Conservation (phyloP, 2,797 vertebrate species). For the Neoniphon sammara region DNA sequence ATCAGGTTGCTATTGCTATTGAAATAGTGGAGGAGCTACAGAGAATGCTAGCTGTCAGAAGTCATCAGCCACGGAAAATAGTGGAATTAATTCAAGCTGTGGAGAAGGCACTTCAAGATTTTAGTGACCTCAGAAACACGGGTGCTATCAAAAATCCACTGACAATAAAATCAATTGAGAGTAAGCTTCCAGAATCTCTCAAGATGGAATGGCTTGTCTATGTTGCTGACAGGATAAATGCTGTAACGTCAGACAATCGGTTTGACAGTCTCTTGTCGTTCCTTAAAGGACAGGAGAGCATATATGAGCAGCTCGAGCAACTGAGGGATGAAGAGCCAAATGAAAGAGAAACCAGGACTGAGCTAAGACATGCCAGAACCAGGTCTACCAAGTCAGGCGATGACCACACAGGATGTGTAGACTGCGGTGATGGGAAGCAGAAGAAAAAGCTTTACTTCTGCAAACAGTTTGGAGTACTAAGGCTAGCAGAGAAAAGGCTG, state of each 20-base stretch:
- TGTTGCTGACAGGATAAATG: slow-evolving; percentile 6
- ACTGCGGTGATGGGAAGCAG: slow-evolving; percentile 45
- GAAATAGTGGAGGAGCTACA: slow-evolving; percentile 46
- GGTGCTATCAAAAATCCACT: slow-evolving; percentile 44
- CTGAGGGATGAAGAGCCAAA: slow-evolving; percentile 21
- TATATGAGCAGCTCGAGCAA: slow-evolving; percentile 50
- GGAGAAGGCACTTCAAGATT: slow-evolving; percentile 35
- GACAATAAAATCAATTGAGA: slow-evolving; percentile 46
- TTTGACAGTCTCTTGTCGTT: slow-evolving; percentile 45
- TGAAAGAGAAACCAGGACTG: neutral
- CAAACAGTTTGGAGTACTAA: slow-evolving; percentile 10
- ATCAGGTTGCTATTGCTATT: slow-evolving; percentile 26
- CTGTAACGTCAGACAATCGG: neutral
- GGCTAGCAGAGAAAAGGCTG: slow-evolving; percentile 16
- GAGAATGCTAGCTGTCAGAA: slow-evolving; percentile 27
- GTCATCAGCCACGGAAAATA: slow-evolving; percentile 29
- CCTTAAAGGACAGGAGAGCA: slow-evolving; percentile 40
- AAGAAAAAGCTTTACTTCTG: slow-evolving; percentile 43
- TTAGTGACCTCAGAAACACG: slow-evolving; percentile 40
- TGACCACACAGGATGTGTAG: neutral
- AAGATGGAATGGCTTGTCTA: slow-evolving; percentile 44
- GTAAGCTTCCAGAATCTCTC: slow-evolving; percentile 39
- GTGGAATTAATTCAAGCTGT: slow-evolving; percentile 40
- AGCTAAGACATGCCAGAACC: slow-evolving; percentile 29
- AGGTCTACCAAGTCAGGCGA: neutral